These are phyloP conservation scores for Ctena decussata DNA, from an alignment of 2,888 invertebrate species.

Conservation along the genomic window DNA sequence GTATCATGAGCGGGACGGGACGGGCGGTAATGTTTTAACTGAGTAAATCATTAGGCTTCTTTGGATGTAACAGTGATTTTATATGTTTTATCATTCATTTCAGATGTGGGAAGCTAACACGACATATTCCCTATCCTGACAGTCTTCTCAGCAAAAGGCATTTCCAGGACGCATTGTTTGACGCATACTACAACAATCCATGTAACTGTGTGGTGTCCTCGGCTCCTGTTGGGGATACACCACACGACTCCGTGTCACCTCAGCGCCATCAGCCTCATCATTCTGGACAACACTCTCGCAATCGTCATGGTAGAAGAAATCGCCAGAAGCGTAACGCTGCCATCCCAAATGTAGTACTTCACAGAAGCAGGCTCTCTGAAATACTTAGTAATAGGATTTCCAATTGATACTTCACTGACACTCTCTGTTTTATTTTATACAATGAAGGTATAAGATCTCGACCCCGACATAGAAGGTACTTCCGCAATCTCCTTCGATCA, in stretches of 20 bases:
- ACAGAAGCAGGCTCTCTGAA: constrained; percentile 13
- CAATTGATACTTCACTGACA: constrained; percentile 27
- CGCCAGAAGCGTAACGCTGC: constrained; percentile 1
- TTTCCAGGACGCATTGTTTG: constrained; percentile 61
- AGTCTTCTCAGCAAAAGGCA: constrained; percentile 62
- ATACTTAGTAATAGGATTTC: constrained; percentile 37
- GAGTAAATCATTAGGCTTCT: too few relatives aligned
- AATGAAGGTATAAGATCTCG: constrained; percentile 20
- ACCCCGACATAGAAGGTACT: constrained; percentile 9
- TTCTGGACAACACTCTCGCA: not conserved
- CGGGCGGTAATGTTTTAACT: too few relatives aligned
- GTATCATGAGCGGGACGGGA: too few relatives aligned
- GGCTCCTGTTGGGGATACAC: not conserved
- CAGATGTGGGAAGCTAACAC: constrained; percentile 80
- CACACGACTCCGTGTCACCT: not conserved
- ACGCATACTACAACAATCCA: constrained; percentile 49
- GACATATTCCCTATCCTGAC: constrained; percentile 78
- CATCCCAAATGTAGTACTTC: not conserved
- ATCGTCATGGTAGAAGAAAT: not conserved
- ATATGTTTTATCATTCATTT: too few relatives aligned
- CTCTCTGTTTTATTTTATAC: constrained; percentile 25
- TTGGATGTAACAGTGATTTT: too few relatives aligned
- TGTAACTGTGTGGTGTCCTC: constrained; percentile 61
- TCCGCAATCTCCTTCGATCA: not conserved
- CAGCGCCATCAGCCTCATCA: not conserved